Conservation (phyloP, 2,797 vertebrate genomes). For the Tapera naevia region DNA sequence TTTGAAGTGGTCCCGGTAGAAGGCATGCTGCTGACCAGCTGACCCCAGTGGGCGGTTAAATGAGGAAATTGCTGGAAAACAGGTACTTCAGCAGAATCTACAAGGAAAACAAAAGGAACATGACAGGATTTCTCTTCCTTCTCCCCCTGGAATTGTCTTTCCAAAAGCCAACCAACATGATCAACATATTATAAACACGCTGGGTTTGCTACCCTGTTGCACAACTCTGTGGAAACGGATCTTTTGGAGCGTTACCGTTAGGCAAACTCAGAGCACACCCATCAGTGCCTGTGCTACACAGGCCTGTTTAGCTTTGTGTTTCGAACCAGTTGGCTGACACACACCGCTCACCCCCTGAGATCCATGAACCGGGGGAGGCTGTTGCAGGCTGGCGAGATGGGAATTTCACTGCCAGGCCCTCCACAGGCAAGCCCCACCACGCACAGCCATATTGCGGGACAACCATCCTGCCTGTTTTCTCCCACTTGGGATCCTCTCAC, state of each 20-base stretch:
- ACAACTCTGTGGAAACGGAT: not conserved
- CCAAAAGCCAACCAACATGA: not conserved
- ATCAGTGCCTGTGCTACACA: accelerated
- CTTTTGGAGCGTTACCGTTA: not conserved
- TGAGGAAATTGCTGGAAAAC: not conserved
- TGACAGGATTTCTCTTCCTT: not conserved
- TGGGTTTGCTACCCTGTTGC: not conserved
- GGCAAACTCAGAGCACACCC: not conserved
- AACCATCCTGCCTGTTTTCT: accelerated
- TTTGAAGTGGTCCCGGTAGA: constrained; percentile 35
- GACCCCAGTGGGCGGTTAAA: not conserved
- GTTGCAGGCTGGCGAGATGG: accelerated
- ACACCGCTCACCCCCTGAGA: not conserved
- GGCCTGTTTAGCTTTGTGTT: not conserved
- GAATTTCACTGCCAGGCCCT: not conserved
- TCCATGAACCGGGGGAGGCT: accelerated
- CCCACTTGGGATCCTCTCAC: no score
- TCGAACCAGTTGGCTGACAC: accelerated
- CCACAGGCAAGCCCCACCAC: not conserved
- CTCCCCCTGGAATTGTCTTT: not conserved
- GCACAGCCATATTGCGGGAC: not conserved
- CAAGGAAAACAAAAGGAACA: not conserved
- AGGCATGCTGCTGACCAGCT: constrained; percentile 77
- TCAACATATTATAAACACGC: not conserved
- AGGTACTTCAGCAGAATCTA: not conserved